Base-by-base conservation (phyloP, 2,797 vertebrate species). In the Capromys pilorides region DNA sequence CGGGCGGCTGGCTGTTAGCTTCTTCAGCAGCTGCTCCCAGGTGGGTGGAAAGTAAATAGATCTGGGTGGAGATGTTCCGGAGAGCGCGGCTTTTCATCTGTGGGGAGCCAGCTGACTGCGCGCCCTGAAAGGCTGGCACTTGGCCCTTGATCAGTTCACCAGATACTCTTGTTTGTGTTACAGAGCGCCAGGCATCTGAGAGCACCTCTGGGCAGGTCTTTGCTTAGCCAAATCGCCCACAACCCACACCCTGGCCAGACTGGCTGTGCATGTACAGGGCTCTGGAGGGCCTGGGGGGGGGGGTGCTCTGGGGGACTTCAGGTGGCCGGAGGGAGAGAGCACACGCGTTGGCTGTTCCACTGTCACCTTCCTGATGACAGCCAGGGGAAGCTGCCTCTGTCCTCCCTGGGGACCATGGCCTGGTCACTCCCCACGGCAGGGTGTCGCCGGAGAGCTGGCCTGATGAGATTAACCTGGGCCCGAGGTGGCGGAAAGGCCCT, bases 31-130 rank as follows among this genome's bases (percentile, higher is more conserved):
- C 94, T 79, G 28, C 92, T 88, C 91, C 81, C 95, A 88, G 94
- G 82, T 85, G 89, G 96, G 92, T 77, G 85, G 94, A 80, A 92
- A 96, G 91, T 91, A 75, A 95, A 80, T 67, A 94, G 91, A 96
- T 71, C 95, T 93, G 94, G 96, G 95, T 95, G 97, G 97, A 96
- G 95, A 77, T 96, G 93, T 96, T 89, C 93, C 26, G 45, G 36
- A 79, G 80, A 69, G 39, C 80, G 89, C 91, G 93, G 95, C 93
- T 94, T 97, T 96, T 96, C 93, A 92, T 97, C 91, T 91, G 71
- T 0, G 1, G 59, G 1, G 81, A 90, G 85, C 81, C 91, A 96
- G 93, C 96, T 96, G 96, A 95, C 39, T 18, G 83, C 84, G 86
- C 6, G 75, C 92, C 96, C 87, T 95, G 96, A 96, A 95, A 94